A percentile compares a stretch with the other conserved stretches of the same genome.
phyloP scores from a whole-genome alignment of 2,113 vertebrate genomes.

The Anseranas semipalmata region DNA sequence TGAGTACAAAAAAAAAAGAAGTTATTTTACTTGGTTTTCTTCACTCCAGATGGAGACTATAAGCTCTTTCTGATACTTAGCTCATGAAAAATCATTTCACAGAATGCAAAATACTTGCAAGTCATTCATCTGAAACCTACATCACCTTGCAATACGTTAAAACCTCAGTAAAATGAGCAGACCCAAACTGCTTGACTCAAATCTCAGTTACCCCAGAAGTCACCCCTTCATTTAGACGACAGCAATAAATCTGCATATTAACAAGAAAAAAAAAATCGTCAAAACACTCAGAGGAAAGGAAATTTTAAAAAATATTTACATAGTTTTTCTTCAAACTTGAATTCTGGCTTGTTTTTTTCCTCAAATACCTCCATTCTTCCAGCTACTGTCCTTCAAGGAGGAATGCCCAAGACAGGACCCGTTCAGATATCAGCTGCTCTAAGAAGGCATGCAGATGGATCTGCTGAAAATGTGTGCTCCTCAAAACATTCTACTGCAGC shows the following conservation, averaged over 20 bases:
- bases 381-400: neutral
- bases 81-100: neutral
- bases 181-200: neutral
- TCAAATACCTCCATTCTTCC: neutral
- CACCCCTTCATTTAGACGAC: neutral
- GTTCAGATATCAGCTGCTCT: neutral
- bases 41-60: neutral
- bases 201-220: neutral
- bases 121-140: neutral
- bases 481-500: neutral
- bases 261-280: neutral
- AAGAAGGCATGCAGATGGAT: neutral
- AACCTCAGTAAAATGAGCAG: neutral
- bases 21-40: neutral
- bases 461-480: neutral
- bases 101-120: neutral
- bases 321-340: neutral
- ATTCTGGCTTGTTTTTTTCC: neutral
- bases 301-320: neutral
- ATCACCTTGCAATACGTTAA: neutral
- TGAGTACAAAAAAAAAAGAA: neutral
- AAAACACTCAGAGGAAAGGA: neutral
- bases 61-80: neutral
- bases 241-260: neutral
- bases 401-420: neutral